Conservation (phyloP, 2,797 vertebrate species). For the Ctenochaetus hawaiiensis region DNA sequence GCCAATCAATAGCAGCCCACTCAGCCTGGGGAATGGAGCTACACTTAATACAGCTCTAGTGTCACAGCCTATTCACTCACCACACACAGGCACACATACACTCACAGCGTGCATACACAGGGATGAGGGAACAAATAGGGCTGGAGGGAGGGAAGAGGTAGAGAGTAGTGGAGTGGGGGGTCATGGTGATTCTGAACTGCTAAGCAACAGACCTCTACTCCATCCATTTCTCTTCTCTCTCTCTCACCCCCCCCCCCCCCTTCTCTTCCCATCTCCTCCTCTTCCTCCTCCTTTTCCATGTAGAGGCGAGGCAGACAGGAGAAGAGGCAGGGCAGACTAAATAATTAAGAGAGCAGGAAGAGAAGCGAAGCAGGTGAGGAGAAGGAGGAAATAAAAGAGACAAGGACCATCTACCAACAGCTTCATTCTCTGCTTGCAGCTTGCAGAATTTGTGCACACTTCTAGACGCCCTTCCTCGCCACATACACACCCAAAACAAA, state of each 20-base stretch:
- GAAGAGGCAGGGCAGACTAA: constrained; percentile 75
- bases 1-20: constrained; percentile 89
- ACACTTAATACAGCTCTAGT: constrained; percentile 91
- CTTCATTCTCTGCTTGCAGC: constrained; percentile 40
- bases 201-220: constrained; percentile 76
- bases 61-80: constrained; percentile 87
- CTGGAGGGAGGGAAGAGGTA: constrained; percentile 44
- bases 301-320: constrained; percentile 65
- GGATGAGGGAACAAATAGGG: constrained; percentile 57
- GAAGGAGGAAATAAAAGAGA: constrained; percentile 63
- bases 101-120: constrained; percentile 47
- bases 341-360: constrained; percentile 78
- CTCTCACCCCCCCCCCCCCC: neutral
- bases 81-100: constrained; percentile 40
- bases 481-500: constrained; percentile 30
- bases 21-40: constrained; percentile 85
- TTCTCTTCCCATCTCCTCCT: constrained; percentile 29
- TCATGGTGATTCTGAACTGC: constrained; percentile 71
- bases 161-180: constrained; percentile 31
- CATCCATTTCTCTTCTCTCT: constrained; percentile 39
- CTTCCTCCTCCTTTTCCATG: constrained; percentile 62
- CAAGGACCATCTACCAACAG: constrained; percentile 35
- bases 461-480: constrained; percentile 31
- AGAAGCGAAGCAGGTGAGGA: constrained; percentile 70
- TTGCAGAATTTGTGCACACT: constrained; percentile 32